Conservation (phyloP, 1,140 invertebrate species). For the Drosophila triauraria region DNA sequence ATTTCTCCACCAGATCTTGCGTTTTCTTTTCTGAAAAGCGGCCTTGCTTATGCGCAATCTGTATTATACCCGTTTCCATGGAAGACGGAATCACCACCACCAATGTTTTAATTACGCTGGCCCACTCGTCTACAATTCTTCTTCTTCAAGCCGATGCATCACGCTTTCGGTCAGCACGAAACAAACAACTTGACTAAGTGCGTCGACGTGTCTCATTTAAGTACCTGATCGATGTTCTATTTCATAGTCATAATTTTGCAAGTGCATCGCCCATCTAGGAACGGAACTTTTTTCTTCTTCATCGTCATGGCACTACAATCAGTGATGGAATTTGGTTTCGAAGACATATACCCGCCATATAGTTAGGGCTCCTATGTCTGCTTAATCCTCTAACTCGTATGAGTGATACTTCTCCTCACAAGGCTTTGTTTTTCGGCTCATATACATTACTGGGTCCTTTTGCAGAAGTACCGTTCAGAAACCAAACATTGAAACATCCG, state of each 20-base stretch:
- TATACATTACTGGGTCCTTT: not conserved
- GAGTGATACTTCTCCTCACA: not conserved
- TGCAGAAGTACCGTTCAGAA: not conserved
- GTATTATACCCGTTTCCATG: not conserved
- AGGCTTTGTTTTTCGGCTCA: not conserved
- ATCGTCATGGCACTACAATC: too few relatives aligned
- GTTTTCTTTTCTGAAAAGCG: not conserved
- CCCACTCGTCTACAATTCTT: not conserved
- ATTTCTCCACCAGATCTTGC: not conserved
- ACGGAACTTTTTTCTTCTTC: too few relatives aligned
- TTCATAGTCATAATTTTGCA: not conserved
- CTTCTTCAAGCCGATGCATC: not conserved
- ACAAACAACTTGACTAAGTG: not conserved
- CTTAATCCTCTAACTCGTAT: not conserved
- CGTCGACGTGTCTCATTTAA: too few relatives aligned
- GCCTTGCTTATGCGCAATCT: not conserved
- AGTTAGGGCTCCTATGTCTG: not conserved
- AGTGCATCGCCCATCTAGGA: not conserved
- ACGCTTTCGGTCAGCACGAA: not conserved
- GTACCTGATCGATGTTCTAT: too few relatives aligned
- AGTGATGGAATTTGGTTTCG: not conserved
- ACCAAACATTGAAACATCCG: conserved; percentile 4
- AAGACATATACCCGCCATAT: not conserved
- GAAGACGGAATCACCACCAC: not conserved
- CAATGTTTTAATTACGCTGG: too few relatives aligned